These are phyloP conservation scores for Trochalopteron elliotii DNA, from an alignment of 2,113 vertebrate genomes.

Conservation along the genomic window DNA sequence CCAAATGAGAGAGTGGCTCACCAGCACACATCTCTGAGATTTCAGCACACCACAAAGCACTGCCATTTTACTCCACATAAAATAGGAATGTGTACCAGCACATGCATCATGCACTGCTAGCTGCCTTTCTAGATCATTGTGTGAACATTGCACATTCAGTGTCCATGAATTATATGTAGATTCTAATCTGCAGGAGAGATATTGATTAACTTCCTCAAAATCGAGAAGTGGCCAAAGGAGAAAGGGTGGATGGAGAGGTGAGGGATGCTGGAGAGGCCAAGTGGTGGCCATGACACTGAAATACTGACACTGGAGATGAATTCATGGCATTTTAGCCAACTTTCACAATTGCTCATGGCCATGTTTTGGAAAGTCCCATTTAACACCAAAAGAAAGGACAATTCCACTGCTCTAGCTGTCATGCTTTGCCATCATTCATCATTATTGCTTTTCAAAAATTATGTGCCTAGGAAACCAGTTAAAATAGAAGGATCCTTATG, in stretches of 20 bases:
- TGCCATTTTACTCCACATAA: neutral
- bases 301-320: neutral
- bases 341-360: neutral
- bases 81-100: slow-evolving; percentile 1
- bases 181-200: neutral
- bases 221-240: neutral
- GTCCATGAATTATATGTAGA: neutral
- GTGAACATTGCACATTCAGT: slow-evolving; percentile 1
- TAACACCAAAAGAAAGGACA: neutral
- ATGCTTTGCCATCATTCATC: neutral
- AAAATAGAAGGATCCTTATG: neutral
- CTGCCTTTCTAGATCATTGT: slow-evolving; percentile 21
- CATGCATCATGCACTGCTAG: neutral
- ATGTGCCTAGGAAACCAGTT: neutral
- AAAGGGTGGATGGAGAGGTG: neutral
- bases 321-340: neutral
- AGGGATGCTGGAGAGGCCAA: neutral
- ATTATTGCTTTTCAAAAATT: neutral
- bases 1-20: neutral
- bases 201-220: neutral
- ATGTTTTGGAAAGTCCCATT: neutral
- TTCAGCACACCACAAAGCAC: neutral
- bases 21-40: neutral
- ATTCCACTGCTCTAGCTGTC: neutral
- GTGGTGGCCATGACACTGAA: neutral